phyloP scores from a whole-genome alignment of 2,113 vertebrate genomes.

The Myiozetetes cayanensis region DNA sequence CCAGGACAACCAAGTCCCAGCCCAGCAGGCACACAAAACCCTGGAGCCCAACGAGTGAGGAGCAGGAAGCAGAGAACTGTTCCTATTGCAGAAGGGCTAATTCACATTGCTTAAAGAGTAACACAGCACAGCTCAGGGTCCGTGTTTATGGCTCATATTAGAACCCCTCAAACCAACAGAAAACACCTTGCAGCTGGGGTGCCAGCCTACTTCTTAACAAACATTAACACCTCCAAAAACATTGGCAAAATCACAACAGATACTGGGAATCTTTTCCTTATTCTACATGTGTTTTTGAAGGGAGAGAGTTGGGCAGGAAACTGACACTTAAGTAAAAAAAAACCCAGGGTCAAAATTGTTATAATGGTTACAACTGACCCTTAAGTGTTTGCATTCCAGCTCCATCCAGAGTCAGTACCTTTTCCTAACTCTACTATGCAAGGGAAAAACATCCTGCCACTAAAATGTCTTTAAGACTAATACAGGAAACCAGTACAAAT shows the following conservation, averaged over 20 bases:
- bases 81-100: neutral
- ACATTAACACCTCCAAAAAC: neutral
- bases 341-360: neutral
- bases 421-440: neutral
- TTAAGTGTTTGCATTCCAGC: neutral
- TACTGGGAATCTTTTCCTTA: neutral
- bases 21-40: neutral
- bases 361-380: fast-evolving
- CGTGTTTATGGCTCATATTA: neutral
- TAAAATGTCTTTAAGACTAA: neutral
- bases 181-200: neutral
- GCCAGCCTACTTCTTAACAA: neutral
- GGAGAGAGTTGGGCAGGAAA: neutral
- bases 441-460: neutral
- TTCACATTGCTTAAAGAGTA: neutral
- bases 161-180: neutral
- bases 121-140: neutral
- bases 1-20: neutral
- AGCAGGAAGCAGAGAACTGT: neutral
- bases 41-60: neutral
- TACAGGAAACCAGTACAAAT: neutral
- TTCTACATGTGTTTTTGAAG: neutral
- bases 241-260: neutral
- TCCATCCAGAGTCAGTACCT: neutral
- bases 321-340: neutral